phyloP scores from a whole-genome alignment of 2,113 vertebrate species.

The Patagioenas fasciata region DNA sequence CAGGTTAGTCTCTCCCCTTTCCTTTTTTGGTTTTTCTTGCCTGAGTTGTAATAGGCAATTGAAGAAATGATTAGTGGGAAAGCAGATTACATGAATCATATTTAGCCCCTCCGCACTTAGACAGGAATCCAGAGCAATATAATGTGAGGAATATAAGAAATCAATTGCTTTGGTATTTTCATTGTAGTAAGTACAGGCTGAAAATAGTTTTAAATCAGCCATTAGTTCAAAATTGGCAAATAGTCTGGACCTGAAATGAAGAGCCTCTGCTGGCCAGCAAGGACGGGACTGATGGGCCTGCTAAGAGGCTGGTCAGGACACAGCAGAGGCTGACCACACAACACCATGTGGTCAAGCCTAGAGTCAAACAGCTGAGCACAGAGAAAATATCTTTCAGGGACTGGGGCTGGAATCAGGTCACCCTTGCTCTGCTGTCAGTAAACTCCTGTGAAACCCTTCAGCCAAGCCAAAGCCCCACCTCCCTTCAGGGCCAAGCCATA shows the following conservation, averaged over 20 bases:
- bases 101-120: constrained; percentile 51
- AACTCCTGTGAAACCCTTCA: not conserved
- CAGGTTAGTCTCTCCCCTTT: constrained; percentile 4
- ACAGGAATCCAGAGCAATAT: constrained; percentile 29
- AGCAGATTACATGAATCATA: constrained; percentile 60
- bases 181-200: constrained; percentile 43
- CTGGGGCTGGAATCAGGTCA: not conserved
- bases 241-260: not conserved
- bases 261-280: not conserved
- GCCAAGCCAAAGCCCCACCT: not conserved
- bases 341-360: not conserved
- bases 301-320: not conserved
- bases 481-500: not conserved
- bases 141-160: constrained; percentile 17
- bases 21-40: constrained; percentile 49
- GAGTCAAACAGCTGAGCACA: not conserved
- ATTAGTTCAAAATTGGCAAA: constrained; percentile 20
- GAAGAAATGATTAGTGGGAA: constrained; percentile 62
- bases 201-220: constrained; percentile 53
- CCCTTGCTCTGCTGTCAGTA: not conserved
- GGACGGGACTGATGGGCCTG: not conserved
- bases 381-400: not conserved
- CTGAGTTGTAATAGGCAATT: constrained; percentile 55
- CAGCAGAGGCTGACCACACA: not conserved
- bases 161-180: constrained; percentile 54